Evolutionary conservation across 1,140 invertebrate genomes (phyloP), one percentile per base, ranked within the genome.

Genomic region (Scaptomyza pallida): DNA sequence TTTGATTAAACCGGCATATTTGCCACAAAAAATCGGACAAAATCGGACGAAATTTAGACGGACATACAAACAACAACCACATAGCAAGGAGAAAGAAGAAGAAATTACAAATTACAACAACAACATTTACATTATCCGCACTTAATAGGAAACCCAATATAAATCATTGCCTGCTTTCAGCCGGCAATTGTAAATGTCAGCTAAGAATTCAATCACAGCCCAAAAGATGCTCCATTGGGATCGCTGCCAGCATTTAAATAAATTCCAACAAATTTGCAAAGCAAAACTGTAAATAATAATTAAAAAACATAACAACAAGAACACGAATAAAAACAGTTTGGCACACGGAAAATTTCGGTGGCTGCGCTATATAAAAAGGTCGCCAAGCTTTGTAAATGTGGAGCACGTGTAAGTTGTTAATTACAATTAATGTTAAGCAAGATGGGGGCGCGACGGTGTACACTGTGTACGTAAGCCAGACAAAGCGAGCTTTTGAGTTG

Each of bases 351-450:
- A 33, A 37, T 15, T 47, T 17, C 30, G 12, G 19, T 33, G 21
- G 47, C 43, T 15, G 15, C 15, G 13, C 2, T 26, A 40, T 17
- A 40, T 50, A 56, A 37, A 59, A 63, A 76, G 76, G 68, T 83
- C 72, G 23, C 33, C 17, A 19, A 41, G 62, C 55, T 75, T 51
- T 61, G 50, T 76, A 47, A 50, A 79, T 75, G 78, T 79, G 50
- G 21, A 75, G 80, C 80, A 83, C 80, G 76, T 85, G 80, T 80
- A 85, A 80, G 80, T 83, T 83, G 78, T 85, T 83, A 83, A 83
- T 83, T 83, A 83, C 76, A 85, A 76, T 80, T 63, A 85, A 83
- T 76, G 56, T 54, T 30, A 17, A 45, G 54, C 44, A 15, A 43
- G 33, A 1, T n/a, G 17, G 2, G 13, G 17, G 15, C 23, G 40